These are phyloP conservation scores for Pinna nobilis DNA, from an alignment of 1,140 invertebrate species.

Conservation along the genomic window DNA sequence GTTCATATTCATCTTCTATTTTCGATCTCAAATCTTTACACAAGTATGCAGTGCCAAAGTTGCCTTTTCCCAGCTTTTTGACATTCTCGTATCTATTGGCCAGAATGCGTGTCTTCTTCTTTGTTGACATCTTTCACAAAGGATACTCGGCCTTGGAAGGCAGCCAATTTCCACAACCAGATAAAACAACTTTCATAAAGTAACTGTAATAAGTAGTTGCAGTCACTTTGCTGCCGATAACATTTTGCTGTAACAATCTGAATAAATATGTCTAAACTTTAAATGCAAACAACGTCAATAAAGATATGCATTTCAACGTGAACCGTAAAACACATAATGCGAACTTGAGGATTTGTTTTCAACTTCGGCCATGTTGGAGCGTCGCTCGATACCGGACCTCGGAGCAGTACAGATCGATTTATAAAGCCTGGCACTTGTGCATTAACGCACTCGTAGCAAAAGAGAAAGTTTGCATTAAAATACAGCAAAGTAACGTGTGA, in stretches of 20 bases:
- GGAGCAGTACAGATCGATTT: not conserved
- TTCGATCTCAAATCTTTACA: slow-evolving; percentile 66
- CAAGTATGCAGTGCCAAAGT: slow-evolving; percentile 73
- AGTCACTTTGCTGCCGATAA: too few relatives aligned
- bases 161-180: not conserved
- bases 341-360: not conserved
- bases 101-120: slow-evolving; percentile 58
- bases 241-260: not conserved
- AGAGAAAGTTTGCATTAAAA: too few relatives aligned
- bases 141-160: not conserved
- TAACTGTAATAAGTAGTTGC: too few relatives aligned
- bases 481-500: not conserved
- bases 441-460: not conserved
- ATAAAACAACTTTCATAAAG: slow-evolving; percentile 6
- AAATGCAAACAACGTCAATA: not conserved
- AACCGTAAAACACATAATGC: not conserved
- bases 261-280: not conserved
- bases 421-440: not conserved
- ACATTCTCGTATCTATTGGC: slow-evolving; percentile 72
- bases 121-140: slow-evolving; percentile 15
- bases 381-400: slow-evolving; percentile 6
- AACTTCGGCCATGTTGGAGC: slow-evolving; percentile 13
- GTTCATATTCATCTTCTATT: slow-evolving; percentile 27
- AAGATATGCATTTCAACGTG: not conserved
- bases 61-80: slow-evolving; percentile 73